Evolutionary conservation across 2,888 invertebrate genomes (phyloP), one percentile per base, ranked within the genome.

Genomic region (Abrostola triplasia): DNA sequence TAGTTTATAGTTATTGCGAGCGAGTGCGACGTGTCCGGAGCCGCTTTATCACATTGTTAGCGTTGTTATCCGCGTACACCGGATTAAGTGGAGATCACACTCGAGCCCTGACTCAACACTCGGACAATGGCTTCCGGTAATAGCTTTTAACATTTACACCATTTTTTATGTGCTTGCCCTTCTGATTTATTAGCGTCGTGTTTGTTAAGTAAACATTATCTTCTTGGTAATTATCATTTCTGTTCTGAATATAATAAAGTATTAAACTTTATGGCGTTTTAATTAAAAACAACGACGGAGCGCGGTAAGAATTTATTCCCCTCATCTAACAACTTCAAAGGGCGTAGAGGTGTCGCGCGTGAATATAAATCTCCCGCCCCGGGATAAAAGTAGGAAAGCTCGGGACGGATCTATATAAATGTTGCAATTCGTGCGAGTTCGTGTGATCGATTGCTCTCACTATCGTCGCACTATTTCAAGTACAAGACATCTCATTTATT

Each of bases 1-100:
- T 94, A 94, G 94, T 94, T 94, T 94, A 94, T 94, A 93, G 94
- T 94, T 94, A 94, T 94, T 94, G 92, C 92, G 89, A 92, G 92
- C 84, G 89, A 90, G 90, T 88, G 90, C 90, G 91, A 90, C 90
- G 92, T 90, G 92, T 89, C 90, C 90, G 86, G 86, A 82, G 88
- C 87, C 90, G 91, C 88, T 93, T 92, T 93, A 93, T 93, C 94
- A 92, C 94, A 90, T 93, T 93, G 94, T 94, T 93, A 93, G 90
- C 90, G 90, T 87, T 92, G 92, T 92, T 92, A 91, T 91, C 92
- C 91, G 87, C 88, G 90, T 92, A 88, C 89, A 87, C 86, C 84
- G 90, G 93, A 94, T 93, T 92, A 92, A 90, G 88, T 88, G 85
- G 86, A 89, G 89, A 91, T 90, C 90, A 88, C 89, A 88, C 89